Conservation (phyloP, 2,797 vertebrate species). For the Gadopsis bispinosus region DNA sequence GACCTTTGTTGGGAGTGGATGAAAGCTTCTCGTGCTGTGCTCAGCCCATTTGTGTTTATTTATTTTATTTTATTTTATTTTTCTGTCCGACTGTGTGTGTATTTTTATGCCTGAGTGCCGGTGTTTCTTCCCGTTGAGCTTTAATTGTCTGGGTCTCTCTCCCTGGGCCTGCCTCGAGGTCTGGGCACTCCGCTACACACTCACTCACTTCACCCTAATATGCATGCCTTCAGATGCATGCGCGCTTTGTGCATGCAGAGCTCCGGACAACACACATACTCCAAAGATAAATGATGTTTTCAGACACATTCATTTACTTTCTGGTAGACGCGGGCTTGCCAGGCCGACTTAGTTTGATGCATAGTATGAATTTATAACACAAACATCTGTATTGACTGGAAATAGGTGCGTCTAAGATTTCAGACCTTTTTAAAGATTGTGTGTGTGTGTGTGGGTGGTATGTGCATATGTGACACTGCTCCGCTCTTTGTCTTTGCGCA, state of each 20-base stretch:
- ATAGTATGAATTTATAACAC: slow-evolving; percentile 11
- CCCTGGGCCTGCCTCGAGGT: slow-evolving; percentile 52
- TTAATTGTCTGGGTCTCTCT: slow-evolving; percentile 68
- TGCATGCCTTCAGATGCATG: slow-evolving; percentile 23
- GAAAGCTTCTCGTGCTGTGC: slow-evolving; percentile 54
- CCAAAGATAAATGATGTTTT: slow-evolving; percentile 2
- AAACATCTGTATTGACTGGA: not conserved
- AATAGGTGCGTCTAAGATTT: not conserved
- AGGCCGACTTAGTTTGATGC: not conserved
- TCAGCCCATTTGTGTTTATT: slow-evolving; percentile 27
- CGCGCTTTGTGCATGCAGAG: slow-evolving; percentile 19
- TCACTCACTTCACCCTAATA: slow-evolving; percentile 34
- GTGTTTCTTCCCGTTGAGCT: slow-evolving; percentile 58
- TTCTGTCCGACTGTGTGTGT: slow-evolving; percentile 27
- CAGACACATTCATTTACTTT: slow-evolving; percentile 6
- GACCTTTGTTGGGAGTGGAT: slow-evolving; percentile 62
- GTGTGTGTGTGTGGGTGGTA: slow-evolving; percentile 23
- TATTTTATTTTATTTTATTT: not conserved
- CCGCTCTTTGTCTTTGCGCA: slow-evolving; percentile 58
- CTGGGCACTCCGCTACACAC: slow-evolving; percentile 25
- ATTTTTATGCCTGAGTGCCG: slow-evolving; percentile 46
- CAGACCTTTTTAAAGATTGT: not conserved
- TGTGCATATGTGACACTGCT: slow-evolving; percentile 43
- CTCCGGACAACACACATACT: not conserved
- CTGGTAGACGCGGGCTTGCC: not conserved